A percentile compares a stretch with the other conserved stretches of the same genome.
Conservation (phyloP, 1,140 invertebrate genomes). For the Periplaneta americana region DNA sequence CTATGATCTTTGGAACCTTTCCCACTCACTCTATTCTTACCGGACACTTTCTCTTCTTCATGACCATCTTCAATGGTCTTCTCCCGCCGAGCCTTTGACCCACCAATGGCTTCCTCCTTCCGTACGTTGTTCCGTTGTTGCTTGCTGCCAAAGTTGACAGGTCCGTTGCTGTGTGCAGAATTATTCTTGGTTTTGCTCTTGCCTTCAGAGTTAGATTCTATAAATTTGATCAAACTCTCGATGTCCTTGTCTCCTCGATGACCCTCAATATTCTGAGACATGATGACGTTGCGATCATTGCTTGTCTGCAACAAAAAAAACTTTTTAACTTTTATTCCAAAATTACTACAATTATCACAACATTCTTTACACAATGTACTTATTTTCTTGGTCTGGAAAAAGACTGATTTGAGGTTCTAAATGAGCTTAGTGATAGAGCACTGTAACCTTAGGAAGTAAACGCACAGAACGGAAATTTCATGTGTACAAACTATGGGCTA, state of each 20-base stretch:
- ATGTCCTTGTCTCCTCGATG: slow-evolving; percentile 55
- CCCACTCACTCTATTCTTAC: slow-evolving; percentile 4
- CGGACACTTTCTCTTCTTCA: slow-evolving; percentile 10
- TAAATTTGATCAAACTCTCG: slow-evolving; percentile 48
- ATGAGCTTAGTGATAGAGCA: too few species aligned
- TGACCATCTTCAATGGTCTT: slow-evolving; percentile 3
- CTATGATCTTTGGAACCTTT: slow-evolving; percentile 15
- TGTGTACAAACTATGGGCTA: too few species aligned
- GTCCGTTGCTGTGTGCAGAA: slow-evolving; percentile 3
- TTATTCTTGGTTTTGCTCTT: slow-evolving; percentile 34
- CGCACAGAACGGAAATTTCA: too few species aligned
- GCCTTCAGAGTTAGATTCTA: slow-evolving; percentile 41
- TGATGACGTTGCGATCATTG: slow-evolving; percentile 53
- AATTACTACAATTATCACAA: too few species aligned
- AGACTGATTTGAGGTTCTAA: too few species aligned
- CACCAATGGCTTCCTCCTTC: slow-evolving; percentile 8
- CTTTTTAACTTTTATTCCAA: neutral
- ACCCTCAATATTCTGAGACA: slow-evolving; percentile 57
- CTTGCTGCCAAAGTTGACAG: slow-evolving; percentile 6
- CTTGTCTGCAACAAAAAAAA: slow-evolving; percentile 35
- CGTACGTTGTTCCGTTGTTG: slow-evolving; percentile 3
- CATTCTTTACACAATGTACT: too few species aligned
- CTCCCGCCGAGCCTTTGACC: slow-evolving; percentile 22
- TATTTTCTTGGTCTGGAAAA: too few species aligned
- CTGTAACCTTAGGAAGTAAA: too few species aligned